Conservation (phyloP, 2,113 vertebrate genomes). For the Hippolais icterina region DNA sequence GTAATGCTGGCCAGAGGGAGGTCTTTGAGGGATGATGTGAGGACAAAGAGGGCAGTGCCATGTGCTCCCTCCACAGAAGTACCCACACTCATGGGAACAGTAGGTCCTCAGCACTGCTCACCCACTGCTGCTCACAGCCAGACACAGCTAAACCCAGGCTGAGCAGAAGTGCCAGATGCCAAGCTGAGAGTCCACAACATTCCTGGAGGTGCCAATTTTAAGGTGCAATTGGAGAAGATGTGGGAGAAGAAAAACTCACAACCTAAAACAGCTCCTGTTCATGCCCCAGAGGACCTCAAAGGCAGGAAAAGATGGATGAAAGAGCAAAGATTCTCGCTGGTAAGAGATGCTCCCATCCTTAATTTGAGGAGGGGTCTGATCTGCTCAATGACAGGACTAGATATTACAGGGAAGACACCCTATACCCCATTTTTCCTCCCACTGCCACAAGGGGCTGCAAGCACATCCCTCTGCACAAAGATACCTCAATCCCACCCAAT, state of each 20-base stretch:
- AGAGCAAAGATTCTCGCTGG: neutral
- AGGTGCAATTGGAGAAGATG: neutral
- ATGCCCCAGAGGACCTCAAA: neutral
- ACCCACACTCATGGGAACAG: neutral
- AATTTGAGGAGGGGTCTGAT: neutral
- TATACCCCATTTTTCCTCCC: neutral
- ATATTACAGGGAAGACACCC: neutral
- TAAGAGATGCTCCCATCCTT: neutral
- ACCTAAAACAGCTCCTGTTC: neutral
- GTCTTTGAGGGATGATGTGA: neutral
- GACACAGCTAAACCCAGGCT: neutral
- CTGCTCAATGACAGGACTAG: neutral
- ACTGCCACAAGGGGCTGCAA: neutral
- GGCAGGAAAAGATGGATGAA: neutral
- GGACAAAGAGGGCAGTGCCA: neutral
- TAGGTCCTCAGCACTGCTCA: neutral
- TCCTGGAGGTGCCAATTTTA: neutral
- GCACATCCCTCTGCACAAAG: neutral
- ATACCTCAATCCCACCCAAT: neutral
- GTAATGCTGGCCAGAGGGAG: neutral
- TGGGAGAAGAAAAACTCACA: neutral
- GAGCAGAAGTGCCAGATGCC: neutral
- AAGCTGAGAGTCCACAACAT: neutral
- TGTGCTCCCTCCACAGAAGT: neutral
- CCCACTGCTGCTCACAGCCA: neutral